Base-by-base conservation (phyloP, 1,140 invertebrate genomes). In the Pentalonia nigronervosa region DNA sequence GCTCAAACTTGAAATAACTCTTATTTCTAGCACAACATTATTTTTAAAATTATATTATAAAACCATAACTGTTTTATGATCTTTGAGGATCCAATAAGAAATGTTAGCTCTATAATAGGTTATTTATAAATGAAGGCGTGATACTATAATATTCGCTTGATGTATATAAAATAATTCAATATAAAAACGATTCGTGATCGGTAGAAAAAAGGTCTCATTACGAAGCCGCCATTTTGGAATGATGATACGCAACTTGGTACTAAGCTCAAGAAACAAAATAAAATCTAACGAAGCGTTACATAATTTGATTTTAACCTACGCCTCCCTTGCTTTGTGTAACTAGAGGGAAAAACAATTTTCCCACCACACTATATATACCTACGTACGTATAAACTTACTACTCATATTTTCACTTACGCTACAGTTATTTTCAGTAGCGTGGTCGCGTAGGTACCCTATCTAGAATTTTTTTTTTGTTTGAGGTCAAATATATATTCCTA, bases 251-350 rank as follows among this genome's bases (percentile, higher is more conserved):
- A n/a, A 90, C 50, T n/a, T 36, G n/a, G n/a, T 17, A 89, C 87
- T 50, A 48, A 88, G 87, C n/a, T 90, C 53, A 30, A 67, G 88
- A 67, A 90, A 90, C 36, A 90, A 90, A 90, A 90, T 67, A 90
- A 90, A 90, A 67, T 90, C 89, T 90, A 90, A 90, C 89, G 89
- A 90, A 90, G 89, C 89, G 89, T 90, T 90, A 67, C 41, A 67
- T 90, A 90, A 90, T 90, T 90, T 90, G 53, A 90, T 90, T 90
- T 90, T 90, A 90, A 90, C 89, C 53, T 90, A 60, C 89, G 89
- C 89, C 53, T 90, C 89, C 56, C 89, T 90, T n/a, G 89, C 56
- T 67, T 67, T 67, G 89, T 90, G 89, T 90, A 90, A 90, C 89
- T 25, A 90, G 89, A 90, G 89, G 89, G 89, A 90, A 89, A 87